These are phyloP conservation scores for Musca domestica DNA, from an alignment of 1,140 invertebrate species.

Conservation along the genomic window DNA sequence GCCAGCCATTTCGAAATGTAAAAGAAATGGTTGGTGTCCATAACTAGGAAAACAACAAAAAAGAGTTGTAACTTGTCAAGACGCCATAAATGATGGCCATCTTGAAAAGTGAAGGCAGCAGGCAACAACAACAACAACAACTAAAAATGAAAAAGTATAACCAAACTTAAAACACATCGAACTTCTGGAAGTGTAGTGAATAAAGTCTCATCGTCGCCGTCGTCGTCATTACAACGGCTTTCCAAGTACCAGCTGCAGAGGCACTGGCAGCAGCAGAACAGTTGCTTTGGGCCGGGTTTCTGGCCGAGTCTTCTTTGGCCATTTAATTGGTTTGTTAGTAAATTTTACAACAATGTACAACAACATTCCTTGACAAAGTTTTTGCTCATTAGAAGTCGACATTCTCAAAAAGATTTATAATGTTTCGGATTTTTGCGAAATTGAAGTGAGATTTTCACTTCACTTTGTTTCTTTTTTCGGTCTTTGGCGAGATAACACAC, in stretches of 20 bases:
- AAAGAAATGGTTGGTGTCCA: too few relatives aligned
- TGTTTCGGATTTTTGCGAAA: neutral
- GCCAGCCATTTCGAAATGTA: too few relatives aligned
- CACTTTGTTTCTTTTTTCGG: neutral
- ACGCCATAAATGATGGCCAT: slow-evolving; percentile 15
- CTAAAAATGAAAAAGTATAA: neutral
- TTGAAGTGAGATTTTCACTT: neutral
- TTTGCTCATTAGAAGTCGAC: slow-evolving; percentile 3
- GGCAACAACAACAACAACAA: too few relatives aligned
- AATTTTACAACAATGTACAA: slow-evolving; percentile 1
- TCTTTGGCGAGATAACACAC: too few relatives aligned
- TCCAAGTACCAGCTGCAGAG: too few relatives aligned
- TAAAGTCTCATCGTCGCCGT: too few relatives aligned
- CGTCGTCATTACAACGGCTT: too few relatives aligned
- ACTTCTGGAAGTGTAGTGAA: too few relatives aligned
- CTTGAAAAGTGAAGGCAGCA: neutral
- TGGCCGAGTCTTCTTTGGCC: neutral
- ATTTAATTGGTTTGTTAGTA: slow-evolving; percentile 10
- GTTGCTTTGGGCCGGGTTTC: neutral
- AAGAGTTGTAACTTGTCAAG: slow-evolving; percentile 16
- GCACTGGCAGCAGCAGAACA: too few relatives aligned
- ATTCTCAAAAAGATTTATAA: slow-evolving; percentile 6
- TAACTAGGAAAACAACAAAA: neutral
- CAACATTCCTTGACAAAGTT: neutral
- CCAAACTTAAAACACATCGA: neutral